Conservation (phyloP, 2,113 vertebrate genomes). For the Bombycilla garrulus region DNA sequence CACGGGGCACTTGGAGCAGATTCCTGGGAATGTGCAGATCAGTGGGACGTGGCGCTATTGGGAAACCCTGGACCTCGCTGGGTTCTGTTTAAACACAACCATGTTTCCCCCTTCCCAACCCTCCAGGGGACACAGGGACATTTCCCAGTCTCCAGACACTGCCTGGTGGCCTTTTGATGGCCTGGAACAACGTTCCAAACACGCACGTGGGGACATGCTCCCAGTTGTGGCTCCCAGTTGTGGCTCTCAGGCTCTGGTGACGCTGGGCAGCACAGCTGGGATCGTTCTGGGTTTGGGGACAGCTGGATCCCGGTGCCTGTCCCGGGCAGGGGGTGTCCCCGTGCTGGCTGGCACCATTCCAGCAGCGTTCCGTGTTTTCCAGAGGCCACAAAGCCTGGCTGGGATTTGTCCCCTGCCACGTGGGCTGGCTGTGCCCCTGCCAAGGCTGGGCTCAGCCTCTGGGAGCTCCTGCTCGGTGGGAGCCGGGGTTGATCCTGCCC, state of each 20-base stretch:
- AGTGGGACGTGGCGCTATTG: not conserved
- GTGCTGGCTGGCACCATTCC: not conserved
- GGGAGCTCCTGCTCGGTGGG: accelerated
- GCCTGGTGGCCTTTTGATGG: not conserved
- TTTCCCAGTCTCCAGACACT: not conserved
- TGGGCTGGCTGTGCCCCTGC: not conserved
- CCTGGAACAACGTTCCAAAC: not conserved
- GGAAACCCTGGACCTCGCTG: not conserved
- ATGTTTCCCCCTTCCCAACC: not conserved
- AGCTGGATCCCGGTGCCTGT: not conserved
- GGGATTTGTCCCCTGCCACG: not conserved
- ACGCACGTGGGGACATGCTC: not conserved
- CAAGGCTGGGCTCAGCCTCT: not conserved
- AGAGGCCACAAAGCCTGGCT: not conserved
- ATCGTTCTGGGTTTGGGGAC: not conserved
- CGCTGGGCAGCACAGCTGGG: not conserved
- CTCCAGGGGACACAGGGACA: not conserved
- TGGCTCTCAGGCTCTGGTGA: not conserved
- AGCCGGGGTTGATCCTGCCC: not conserved
- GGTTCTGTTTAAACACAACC: not conserved
- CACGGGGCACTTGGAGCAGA: accelerated
- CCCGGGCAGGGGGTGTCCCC: not conserved
- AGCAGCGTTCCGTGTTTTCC: accelerated
- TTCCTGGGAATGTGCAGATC: not conserved
- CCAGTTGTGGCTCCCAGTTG: not conserved